phyloP scores from a whole-genome alignment of 2,888 invertebrate genomes.

The Drosophila antonietae region DNA sequence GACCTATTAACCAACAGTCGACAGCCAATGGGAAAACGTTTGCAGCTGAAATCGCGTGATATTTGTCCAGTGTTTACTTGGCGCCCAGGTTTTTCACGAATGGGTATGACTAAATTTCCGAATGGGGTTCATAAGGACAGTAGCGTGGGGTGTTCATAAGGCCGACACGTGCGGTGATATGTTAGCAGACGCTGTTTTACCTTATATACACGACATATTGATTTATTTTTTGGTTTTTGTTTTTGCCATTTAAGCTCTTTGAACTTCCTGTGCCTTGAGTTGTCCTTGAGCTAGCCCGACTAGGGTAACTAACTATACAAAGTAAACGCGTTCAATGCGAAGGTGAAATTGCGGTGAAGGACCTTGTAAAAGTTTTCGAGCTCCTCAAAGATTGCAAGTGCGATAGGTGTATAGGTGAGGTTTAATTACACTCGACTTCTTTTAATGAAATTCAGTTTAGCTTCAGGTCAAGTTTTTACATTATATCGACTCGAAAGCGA shows the following conservation, averaged over 20 bases:
- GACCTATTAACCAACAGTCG: neutral
- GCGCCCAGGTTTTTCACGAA: conserved; percentile 50
- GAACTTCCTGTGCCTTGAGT: conserved; percentile 68
- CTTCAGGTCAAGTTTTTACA: neutral
- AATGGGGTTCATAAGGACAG: neutral
- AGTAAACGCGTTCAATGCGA: conserved; percentile 66
- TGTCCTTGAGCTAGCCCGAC: conserved; percentile 60
- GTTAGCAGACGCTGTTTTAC: conserved; percentile 33
- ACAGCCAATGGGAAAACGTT: conserved; percentile 65
- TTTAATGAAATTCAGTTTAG: conserved; percentile 10
- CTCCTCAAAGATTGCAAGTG: conserved; percentile 15
- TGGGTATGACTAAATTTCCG: conserved; percentile 33
- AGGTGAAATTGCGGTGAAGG: conserved; percentile 61
- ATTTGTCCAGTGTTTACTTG: conserved; percentile 53
- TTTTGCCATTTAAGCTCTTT: conserved; percentile 60
- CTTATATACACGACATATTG: conserved; percentile 57
- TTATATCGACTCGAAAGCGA: neutral
- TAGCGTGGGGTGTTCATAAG: conserved; percentile 7
- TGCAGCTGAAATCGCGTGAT: conserved; percentile 73
- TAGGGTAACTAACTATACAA: conserved; percentile 55
- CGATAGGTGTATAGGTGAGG: conserved; percentile 10
- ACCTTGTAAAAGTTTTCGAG: conserved; percentile 43
- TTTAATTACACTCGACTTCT: conserved; percentile 3
- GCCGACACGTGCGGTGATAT: conserved; percentile 66
- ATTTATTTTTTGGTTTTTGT: conserved; percentile 37